Evolutionary conservation across 2,113 vertebrate genomes (phyloP).

Genomic region (Capreolus pygargus): DNA sequence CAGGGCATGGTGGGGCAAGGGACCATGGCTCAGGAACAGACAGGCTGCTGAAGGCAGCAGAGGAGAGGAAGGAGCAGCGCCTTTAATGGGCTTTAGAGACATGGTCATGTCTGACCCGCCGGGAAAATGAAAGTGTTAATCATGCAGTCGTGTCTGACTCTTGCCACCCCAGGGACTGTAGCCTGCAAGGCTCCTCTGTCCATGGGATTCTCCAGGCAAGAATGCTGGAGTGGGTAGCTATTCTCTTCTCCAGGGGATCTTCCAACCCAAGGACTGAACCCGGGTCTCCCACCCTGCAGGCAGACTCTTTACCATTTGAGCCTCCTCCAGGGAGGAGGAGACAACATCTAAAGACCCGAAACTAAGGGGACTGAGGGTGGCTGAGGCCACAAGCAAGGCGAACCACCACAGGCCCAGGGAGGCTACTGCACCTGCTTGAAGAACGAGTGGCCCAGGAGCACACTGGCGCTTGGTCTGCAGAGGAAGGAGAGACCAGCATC

Average conservation of each 20-base stretch:
- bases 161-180: background rate
- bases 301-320: background rate
- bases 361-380: background rate
- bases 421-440: constrained; percentile 93
- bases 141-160: background rate
- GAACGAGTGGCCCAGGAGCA: constrained; percentile 93
- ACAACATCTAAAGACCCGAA: background rate
- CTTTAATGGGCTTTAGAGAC: background rate
- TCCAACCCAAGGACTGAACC: background rate
- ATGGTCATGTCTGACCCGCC: background rate
- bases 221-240: background rate
- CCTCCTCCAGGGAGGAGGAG: background rate
- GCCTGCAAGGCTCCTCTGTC: background rate
- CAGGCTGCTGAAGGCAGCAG: background rate
- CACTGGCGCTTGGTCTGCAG: constrained; percentile 90
- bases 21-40: background rate
- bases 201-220: background rate
- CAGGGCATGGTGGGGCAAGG: background rate
- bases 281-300: background rate
- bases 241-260: background rate
- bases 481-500: background rate
- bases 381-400: background rate
- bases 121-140: background rate
- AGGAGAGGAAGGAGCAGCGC: background rate
- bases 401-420: background rate